Evolutionary conservation across 1,140 invertebrate genomes (phyloP), one percentile per base, ranked within the genome.

Genomic region (Capitella teleta): DNA sequence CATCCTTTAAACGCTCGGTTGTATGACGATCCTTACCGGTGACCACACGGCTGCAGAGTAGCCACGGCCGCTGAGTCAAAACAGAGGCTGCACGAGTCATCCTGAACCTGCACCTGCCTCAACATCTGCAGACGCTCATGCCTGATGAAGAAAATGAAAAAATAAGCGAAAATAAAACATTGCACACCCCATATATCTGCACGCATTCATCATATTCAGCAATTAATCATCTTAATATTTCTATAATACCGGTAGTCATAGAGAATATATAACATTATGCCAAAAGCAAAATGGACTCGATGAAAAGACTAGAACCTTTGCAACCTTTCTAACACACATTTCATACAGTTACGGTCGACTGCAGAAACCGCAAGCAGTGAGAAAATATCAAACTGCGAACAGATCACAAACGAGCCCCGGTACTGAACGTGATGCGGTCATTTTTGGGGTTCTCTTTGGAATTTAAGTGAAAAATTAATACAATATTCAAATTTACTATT

Each of bases 51-150:
- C 49, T 81, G 61, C 5, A 93, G 76, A 54, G 78, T 75, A 14
- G 87, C 80, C 46, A 79, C 78, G 5, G 86, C 85, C 59, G 77
- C 79, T 49, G 80, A 78, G 69, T 92, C 88, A 73, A 82, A 91
- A 72, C 89, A 93, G 23, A 92, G 69, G 5, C 84, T 87, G 72
- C 88, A 94, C 0, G 84, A 84, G 68, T 91, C 85, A 64, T 91
- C 87, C 53, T 78, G 77, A 21, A 88, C 81, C 62, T 80, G 85
- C 19, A 85, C 74, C 65, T 82, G 79, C 52, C 83, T 72, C 44
- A 90, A 69, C 52, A 82, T 75, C 57, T 83, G 79, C 51, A 90
- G 68, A 64, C 79, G 84, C 59, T 89, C 78, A 61, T 87, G 83
- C 54, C 86, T 81, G 61, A 23, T 58, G 62, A 36, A 55, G 38